Evolutionary conservation across 2,113 vertebrate genomes (phyloP).

Genomic region (Tachysurus vachellii): DNA sequence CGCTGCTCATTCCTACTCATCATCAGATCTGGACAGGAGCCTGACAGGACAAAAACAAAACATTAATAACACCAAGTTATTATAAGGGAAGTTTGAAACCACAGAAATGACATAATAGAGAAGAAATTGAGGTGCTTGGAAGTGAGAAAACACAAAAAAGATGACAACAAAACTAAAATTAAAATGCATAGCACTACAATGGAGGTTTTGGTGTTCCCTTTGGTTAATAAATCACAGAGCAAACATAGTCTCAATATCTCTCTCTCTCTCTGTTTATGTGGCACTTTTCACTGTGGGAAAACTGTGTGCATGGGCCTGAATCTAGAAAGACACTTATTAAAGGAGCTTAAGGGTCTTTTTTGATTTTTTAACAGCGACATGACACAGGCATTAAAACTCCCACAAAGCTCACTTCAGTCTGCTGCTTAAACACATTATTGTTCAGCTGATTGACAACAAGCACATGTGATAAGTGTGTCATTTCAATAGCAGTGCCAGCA

Average conservation of each 20-base stretch:
- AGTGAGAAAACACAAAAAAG: not conserved
- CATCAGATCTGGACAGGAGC: slow-evolving; percentile 75
- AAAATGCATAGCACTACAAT: not conserved
- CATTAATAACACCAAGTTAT: not conserved
- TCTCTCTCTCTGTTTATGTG: not conserved
- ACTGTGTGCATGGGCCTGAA: not conserved
- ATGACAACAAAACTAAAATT: not conserved
- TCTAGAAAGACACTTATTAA: slow-evolving; percentile 45
- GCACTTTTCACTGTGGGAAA: not conserved
- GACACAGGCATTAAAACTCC: slow-evolving; percentile 54
- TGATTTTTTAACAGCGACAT: slow-evolving; percentile 41
- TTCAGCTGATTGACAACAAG: slow-evolving; percentile 36
- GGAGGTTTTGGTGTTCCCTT: not conserved
- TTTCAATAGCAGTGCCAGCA: not conserved
- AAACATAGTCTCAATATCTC: not conserved
- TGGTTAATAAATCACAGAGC: not conserved
- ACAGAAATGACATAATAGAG: not conserved
- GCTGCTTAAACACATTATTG: slow-evolving; percentile 34
- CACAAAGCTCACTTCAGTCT: slow-evolving; percentile 50
- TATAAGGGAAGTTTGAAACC: not conserved
- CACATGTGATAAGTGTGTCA: slow-evolving; percentile 37
- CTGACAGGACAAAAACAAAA: slow-evolving; percentile 50
- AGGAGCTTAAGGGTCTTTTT: slow-evolving; percentile 47
- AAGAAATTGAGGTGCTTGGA: not conserved
- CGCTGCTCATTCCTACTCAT: slow-evolving; percentile 70